A percentile compares a stretch with the other conserved stretches of the same genome.
Evolutionary conservation across 2,888 invertebrate species (phyloP).

Genomic region (Mimumesa dahlbomi): DNA sequence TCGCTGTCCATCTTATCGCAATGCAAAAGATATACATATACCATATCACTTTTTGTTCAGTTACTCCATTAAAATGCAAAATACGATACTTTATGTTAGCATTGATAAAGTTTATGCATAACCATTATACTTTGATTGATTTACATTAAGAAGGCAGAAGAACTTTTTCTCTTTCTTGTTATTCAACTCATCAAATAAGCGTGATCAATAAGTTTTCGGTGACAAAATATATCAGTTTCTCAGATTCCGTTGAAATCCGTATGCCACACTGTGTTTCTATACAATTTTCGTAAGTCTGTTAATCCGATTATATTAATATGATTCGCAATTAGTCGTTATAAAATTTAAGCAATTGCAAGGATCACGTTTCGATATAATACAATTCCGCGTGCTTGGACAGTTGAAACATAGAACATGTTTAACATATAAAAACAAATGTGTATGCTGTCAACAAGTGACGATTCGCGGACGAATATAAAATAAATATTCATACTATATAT

Average conservation of each 20-base stretch:
- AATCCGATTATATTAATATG: conserved; percentile 19
- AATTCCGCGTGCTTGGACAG: conserved; percentile 23
- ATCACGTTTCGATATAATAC: conserved; percentile 24
- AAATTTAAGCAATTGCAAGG: conserved; percentile 9
- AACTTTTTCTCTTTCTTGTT: conserved; percentile 23
- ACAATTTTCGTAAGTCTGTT: conserved; percentile 26
- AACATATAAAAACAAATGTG: background rate
- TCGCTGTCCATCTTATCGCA: conserved; percentile 30
- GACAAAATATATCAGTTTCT: conserved; percentile 41
- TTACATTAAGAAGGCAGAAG: conserved; percentile 45
- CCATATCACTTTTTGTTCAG: conserved; percentile 70
- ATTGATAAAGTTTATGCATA: conserved; percentile 43
- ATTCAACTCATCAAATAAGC: conserved; percentile 37
- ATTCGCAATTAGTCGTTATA: conserved; percentile 19
- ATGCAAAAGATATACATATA: conserved; percentile 30
- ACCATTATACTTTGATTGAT: conserved; percentile 44
- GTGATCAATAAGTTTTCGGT: conserved; percentile 34
- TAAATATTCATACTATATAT: background rate
- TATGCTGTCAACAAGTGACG: conserved; percentile 19
- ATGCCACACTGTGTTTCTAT: conserved; percentile 31
- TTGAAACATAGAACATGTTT: conserved; percentile 10
- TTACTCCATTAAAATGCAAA: conserved; percentile 61
- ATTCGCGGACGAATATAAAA: conserved; percentile 8
- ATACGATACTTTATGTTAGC: conserved; percentile 54
- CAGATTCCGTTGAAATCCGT: conserved; percentile 36